Conservation (phyloP, 2,888 invertebrate species). For the Tryphoninae sp. region DNA sequence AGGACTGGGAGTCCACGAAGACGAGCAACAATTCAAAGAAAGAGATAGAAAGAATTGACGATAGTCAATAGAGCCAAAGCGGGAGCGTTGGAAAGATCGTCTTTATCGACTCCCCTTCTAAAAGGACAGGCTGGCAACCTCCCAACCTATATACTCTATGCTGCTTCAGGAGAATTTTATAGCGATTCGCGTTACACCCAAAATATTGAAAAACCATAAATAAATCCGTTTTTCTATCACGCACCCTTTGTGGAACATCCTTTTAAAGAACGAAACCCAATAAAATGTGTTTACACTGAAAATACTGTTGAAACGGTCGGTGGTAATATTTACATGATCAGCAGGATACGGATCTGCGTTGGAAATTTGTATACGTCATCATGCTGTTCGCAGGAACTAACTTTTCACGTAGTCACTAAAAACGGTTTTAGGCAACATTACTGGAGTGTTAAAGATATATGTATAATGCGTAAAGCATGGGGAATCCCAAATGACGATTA, state of each 20-base stretch:
- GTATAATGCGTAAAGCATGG: no score
- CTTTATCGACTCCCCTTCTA: not conserved
- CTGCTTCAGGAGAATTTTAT: not conserved
- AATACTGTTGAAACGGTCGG: no score
- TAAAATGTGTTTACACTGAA: not conserved
- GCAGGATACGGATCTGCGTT: no score
- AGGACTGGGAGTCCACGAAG: not conserved
- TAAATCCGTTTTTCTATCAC: slow-evolving; percentile 9
- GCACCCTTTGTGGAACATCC: not conserved
- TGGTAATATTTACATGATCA: no score
- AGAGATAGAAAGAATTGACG: slow-evolving; percentile 7
- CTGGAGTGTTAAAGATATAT: no score
- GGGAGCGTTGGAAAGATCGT: slow-evolving; percentile 39
- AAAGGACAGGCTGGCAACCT: not conserved
- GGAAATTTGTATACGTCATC: no score
- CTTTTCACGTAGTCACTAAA: no score
- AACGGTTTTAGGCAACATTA: no score
- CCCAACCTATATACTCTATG: not conserved
- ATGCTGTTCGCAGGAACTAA: no score
- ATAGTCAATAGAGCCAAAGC: slow-evolving; percentile 43
- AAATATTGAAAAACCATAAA: not conserved
- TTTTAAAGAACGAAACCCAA: not conserved
- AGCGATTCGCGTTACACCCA: not conserved
- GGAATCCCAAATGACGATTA: no score
- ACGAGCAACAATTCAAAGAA: slow-evolving; percentile 4